Evolutionary conservation across 2,888 invertebrate species (phyloP).

Genomic region (Pteria penguin): DNA sequence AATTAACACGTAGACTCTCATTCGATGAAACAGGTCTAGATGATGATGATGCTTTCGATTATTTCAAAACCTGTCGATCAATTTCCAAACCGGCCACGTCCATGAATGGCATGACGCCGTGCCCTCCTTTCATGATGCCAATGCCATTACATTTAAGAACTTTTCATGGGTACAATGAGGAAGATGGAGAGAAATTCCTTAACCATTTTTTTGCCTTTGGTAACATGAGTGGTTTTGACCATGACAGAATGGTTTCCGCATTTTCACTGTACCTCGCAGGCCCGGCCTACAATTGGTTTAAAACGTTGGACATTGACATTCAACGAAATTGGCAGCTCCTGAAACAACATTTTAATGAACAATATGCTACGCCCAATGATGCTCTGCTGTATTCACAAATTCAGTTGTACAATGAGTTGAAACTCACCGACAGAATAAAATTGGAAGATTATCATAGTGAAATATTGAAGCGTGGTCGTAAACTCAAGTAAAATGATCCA

Average conservation of each 20-base stretch:
- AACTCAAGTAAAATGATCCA: neutral
- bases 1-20: neutral
- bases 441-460: neutral
- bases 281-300: neutral
- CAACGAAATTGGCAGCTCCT: neutral
- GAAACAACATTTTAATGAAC: neutral
- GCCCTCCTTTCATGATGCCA: neutral
- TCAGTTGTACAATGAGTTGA: neutral
- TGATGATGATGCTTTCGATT: neutral
- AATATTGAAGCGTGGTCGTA: neutral
- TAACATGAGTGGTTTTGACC: neutral
- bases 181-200: neutral
- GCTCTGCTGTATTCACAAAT: neutral
- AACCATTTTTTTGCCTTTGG: neutral
- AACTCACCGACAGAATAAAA: neutral
- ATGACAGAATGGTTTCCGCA: neutral
- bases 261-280: neutral
- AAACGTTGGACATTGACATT: neutral
- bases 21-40: neutral
- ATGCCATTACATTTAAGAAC: neutral
- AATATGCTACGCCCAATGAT: neutral
- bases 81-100: neutral
- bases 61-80: neutral
- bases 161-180: neutral
- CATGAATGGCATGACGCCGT: too few relatives aligned